Percentiles rank a stretch among this genome's conserved stretches.
Conservation (phyloP, 1,140 invertebrate species). For the Drosophila watanabei region DNA sequence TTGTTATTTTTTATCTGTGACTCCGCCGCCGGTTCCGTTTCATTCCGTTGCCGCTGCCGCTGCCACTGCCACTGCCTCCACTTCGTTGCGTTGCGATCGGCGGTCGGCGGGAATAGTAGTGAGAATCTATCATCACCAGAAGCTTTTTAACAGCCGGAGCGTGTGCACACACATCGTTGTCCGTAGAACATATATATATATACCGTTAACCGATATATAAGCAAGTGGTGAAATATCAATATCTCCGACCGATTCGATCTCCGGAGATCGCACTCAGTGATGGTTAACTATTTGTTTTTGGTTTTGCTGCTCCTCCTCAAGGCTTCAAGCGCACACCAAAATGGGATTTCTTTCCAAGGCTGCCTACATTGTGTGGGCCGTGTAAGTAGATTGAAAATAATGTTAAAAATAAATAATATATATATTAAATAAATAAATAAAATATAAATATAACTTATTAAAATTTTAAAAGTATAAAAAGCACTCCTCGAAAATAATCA, state of each 20-base stretch:
- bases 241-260: conserved; percentile 8
- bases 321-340: conserved; percentile 43
- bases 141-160: conserved; percentile 59
- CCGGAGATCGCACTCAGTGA: conserved; percentile 41
- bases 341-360: conserved; percentile 91
- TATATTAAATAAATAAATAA: too few species aligned
- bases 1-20: conserved; percentile 34
- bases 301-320: conserved; percentile 37
- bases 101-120: conserved; percentile 17
- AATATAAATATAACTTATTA: too few species aligned
- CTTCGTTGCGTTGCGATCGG: conserved; percentile 27
- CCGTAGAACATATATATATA: background rate
- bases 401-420: background rate
- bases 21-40: conserved; percentile 40
- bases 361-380: conserved; percentile 90
- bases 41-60: conserved; percentile 4
- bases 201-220: conserved; percentile 15
- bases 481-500: background rate
- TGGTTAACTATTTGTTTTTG: conserved; percentile 57
- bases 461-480: background rate
- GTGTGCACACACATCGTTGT: conserved; percentile 33
- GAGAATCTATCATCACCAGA: conserved; percentile 56
- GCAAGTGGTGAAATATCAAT: conserved; percentile 5
- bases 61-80: conserved; percentile 1
- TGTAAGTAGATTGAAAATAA: conserved; percentile 88